These are phyloP conservation scores for Troides helena DNA, from an alignment of 2,888 invertebrate species.

Conservation along the genomic window DNA sequence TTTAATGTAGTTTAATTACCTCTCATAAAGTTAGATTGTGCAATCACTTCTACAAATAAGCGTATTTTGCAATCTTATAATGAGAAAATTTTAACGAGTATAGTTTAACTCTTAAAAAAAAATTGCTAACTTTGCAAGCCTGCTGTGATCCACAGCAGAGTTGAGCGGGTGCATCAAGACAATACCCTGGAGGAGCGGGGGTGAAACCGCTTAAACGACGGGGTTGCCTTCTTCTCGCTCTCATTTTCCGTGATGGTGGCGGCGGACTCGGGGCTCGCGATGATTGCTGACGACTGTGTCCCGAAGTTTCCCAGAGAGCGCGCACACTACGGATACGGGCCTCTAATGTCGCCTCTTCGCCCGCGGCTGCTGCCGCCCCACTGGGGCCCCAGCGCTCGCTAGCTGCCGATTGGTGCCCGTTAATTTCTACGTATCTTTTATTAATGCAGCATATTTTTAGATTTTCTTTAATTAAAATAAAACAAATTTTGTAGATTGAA, in stretches of 20 bases:
- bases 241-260: constrained; percentile 60
- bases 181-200: constrained; percentile 61
- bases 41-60: too few species aligned
- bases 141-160: constrained; percentile 60
- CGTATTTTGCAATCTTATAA: neutral
- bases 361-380: constrained; percentile 51
- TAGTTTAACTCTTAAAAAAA: neutral
- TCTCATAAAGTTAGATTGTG: too few species aligned
- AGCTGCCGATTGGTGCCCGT: constrained; percentile 76
- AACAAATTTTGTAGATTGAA: neutral
- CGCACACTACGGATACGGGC: constrained; percentile 57
- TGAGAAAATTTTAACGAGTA: neutral
- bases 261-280: constrained; percentile 54
- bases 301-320: constrained; percentile 51
- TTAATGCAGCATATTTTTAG: neutral
- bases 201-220: constrained; percentile 52
- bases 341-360: constrained; percentile 57
- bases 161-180: constrained; percentile 62
- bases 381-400: constrained; percentile 75
- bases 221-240: constrained; percentile 66
- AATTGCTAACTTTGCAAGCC: constrained; percentile 49
- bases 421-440: constrained; percentile 41
- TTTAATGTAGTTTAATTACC: too few species aligned
- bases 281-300: constrained; percentile 34
- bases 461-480: neutral